Conservation (phyloP, 2,797 vertebrate genomes). For the Rhinella marina region DNA sequence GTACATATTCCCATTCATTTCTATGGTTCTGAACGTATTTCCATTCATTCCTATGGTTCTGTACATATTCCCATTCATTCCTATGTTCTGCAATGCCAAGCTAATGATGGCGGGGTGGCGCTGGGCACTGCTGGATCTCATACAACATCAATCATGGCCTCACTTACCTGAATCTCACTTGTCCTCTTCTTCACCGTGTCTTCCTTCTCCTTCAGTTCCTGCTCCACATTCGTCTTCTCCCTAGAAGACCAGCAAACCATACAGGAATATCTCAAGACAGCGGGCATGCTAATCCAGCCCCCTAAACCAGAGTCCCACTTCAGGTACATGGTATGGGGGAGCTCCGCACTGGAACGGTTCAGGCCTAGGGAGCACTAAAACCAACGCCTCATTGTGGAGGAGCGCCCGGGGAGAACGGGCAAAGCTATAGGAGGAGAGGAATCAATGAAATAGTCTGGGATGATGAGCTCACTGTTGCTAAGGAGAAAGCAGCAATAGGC, state of each 20-base stretch:
- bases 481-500: slow-evolving; percentile 77
- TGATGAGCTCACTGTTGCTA: slow-evolving; percentile 85
- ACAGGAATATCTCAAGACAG: slow-evolving; percentile 88
- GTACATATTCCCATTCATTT: too few relatives aligned
- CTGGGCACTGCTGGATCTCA: too few relatives aligned
- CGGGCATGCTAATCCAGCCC: slow-evolving; percentile 81
- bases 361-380: slow-evolving; percentile 65
- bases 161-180: slow-evolving; percentile 89
- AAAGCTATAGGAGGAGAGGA: slow-evolving; percentile 74
- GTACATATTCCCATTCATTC: not conserved
- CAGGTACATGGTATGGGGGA: slow-evolving; percentile 74
- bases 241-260: slow-evolving; percentile 93
- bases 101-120: too few relatives aligned
- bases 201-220: slow-evolving; percentile 96
- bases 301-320: slow-evolving; percentile 80
- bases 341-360: slow-evolving; percentile 11
- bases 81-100: not conserved
- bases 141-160: not conserved
- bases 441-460: slow-evolving; percentile 80
- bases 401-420: slow-evolving; percentile 73
- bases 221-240: slow-evolving; percentile 93
- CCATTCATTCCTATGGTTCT: not conserved
- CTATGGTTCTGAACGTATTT: too few relatives aligned
- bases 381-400: slow-evolving; percentile 71
- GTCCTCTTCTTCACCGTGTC: slow-evolving; percentile 89